These are phyloP conservation scores for Rhodeus uyekii DNA, from an alignment of 2,797 vertebrate genomes.

Conservation along the genomic window DNA sequence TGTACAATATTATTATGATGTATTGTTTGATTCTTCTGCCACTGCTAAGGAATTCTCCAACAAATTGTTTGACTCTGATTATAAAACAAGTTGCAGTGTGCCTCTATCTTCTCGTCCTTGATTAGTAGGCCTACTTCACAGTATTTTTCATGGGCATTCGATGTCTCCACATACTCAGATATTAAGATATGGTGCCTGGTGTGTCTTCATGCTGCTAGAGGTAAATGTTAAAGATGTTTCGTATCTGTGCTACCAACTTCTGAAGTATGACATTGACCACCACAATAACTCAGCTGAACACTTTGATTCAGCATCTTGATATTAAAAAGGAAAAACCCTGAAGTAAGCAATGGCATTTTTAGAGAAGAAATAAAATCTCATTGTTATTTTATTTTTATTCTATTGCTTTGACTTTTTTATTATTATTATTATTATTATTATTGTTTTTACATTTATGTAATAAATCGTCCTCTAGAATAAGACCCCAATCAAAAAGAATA, in stretches of 20 bases:
- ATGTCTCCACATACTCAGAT: conserved; percentile 45
- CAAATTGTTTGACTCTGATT: conserved; percentile 56
- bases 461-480: conserved; percentile 56
- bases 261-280: conserved; percentile 43
- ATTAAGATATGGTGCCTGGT: conserved; percentile 58
- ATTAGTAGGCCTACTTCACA: conserved; percentile 35
- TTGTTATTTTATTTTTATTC: conserved; percentile 44
- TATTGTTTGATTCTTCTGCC: conserved; percentile 75
- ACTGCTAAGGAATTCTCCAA: conserved; percentile 75
- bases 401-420: not conserved
- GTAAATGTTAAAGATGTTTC: conserved; percentile 54
- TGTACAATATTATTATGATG: conserved; percentile 76
- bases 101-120: conserved; percentile 52
- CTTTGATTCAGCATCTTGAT: conserved; percentile 37
- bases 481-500: conserved; percentile 61
- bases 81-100: conserved; percentile 47
- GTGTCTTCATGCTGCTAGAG: conserved; percentile 62
- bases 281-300: conserved; percentile 49
- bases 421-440: not conserved
- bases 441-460: not conserved
- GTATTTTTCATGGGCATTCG: conserved; percentile 44
- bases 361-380: conserved; percentile 15
- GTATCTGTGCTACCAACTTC: conserved; percentile 52
- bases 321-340: conserved; percentile 40
- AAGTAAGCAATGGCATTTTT: conserved; percentile 27